Percentiles rank a stretch among this genome's conserved stretches.
phyloP scores from a whole-genome alignment of 2,888 invertebrate genomes.

The Hirtodrosophila trivittata region DNA sequence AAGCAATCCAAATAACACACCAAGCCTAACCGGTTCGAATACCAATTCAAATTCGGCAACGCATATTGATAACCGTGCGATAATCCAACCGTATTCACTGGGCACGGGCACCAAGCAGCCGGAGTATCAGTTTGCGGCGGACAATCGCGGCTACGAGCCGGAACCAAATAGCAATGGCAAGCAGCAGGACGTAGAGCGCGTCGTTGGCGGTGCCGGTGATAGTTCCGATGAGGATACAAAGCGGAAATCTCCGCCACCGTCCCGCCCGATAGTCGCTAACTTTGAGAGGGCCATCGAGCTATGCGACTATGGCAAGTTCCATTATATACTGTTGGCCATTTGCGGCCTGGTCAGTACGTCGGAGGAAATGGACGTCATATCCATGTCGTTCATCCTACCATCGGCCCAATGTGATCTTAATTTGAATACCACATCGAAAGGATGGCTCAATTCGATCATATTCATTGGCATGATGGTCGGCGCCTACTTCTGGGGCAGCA shows the following conservation, averaged over 20 bases:
- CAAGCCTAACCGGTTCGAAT: conserved; percentile 45
- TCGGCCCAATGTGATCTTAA: conserved; percentile 96
- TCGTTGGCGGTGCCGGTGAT: conserved; percentile 49
- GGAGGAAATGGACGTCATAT: conserved; percentile 98
- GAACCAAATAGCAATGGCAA: conserved; percentile 64
- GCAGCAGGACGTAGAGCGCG: conserved; percentile 79
- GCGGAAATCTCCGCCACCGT: conserved; percentile 54
- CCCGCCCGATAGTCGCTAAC: conserved; percentile 88
- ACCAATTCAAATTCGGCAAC: conserved; percentile 31
- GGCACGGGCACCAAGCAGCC: conserved; percentile 76
- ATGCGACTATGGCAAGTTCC: conserved; percentile 90
- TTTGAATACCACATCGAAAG: conserved; percentile 93
- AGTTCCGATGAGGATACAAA: conserved; percentile 37
- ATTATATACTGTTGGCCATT: conserved; percentile 93
- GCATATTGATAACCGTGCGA: conserved; percentile 81
- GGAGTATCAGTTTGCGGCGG: conserved; percentile 79
- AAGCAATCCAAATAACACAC: conserved; percentile 82
- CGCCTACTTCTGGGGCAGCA: conserved; percentile 95
- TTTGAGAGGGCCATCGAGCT: conserved; percentile 94
- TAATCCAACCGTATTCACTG: conserved; percentile 81
- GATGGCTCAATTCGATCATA: conserved; percentile 91
- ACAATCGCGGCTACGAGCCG: conserved; percentile 79
- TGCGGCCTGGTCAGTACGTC: conserved; percentile 97
- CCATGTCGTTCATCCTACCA: conserved; percentile 96
- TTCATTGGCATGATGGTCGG: conserved; percentile 97